phyloP scores from a whole-genome alignment of 2,797 vertebrate genomes.

The Chaunax sp. region DNA sequence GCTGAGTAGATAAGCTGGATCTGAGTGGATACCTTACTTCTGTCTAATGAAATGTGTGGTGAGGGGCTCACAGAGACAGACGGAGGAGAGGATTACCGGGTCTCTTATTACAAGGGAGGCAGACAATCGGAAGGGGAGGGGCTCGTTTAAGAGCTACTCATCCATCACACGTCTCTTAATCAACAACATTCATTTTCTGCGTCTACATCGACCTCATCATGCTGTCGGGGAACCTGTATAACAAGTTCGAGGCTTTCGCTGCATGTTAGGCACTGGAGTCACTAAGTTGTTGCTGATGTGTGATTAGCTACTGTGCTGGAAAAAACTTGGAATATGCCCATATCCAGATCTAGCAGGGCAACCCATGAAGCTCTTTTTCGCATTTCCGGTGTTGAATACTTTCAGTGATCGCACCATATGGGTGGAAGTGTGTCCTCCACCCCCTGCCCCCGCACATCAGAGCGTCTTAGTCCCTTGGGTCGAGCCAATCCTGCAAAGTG shows the following conservation, averaged over 20 bases:
- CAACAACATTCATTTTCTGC: conserved; percentile 31
- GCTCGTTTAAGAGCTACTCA: conserved; percentile 53
- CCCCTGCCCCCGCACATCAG: conserved; percentile 52
- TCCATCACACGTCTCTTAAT: conserved; percentile 46
- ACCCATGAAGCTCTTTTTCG: conserved; percentile 36
- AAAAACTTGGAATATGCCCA: conserved; percentile 33
- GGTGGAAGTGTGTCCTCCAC: conserved; percentile 39
- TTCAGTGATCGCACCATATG: conserved; percentile 71
- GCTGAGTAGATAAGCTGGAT: conserved; percentile 72
- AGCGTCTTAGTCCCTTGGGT: conserved; percentile 65
- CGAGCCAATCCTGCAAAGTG: conserved; percentile 73
- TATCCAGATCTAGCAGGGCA: conserved; percentile 32
- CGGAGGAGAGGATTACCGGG: conserved; percentile 74
- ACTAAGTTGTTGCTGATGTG: conserved; percentile 33
- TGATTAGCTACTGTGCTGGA: conserved; percentile 25
- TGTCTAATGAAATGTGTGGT: conserved; percentile 65
- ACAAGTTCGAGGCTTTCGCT: conserved; percentile 33
- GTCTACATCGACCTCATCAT: conserved; percentile 24
- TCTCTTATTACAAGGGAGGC: conserved; percentile 61
- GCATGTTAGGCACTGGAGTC: conserved; percentile 19
- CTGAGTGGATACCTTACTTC: conserved; percentile 55
- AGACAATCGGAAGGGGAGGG: conserved; percentile 52
- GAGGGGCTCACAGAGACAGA: conserved; percentile 71
- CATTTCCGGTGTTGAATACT: conserved; percentile 52
- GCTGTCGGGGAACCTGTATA: conserved; percentile 19